Evolutionary conservation across 2,797 vertebrate species (phyloP).

Genomic region (Sebastes alutus): DNA sequence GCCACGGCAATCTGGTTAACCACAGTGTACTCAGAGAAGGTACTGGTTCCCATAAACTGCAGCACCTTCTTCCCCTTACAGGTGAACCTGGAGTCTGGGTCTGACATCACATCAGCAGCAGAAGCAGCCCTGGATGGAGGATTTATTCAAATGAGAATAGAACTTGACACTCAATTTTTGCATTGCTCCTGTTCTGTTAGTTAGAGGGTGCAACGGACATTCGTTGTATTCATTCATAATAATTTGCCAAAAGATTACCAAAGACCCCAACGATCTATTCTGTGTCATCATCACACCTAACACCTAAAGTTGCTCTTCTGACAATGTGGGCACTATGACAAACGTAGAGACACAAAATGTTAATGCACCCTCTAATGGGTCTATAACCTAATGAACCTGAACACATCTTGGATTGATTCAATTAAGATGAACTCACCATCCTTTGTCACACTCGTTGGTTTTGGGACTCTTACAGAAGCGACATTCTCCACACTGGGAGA

Average conservation of each 20-base stretch:
- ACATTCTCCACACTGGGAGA: slow-evolving; percentile 90
- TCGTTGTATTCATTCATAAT: not conserved
- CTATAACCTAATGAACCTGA: not conserved
- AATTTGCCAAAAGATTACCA: not conserved
- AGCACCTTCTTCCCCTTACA: slow-evolving; percentile 90
- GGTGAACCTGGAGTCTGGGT: slow-evolving; percentile 85
- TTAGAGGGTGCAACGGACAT: not conserved
- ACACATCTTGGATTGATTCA: not conserved
- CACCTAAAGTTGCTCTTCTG: not conserved
- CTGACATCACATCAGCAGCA: slow-evolving; percentile 79
- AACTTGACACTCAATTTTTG: not conserved
- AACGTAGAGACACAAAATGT: not conserved
- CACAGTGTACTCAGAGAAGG: slow-evolving; percentile 95
- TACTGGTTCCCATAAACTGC: slow-evolving; percentile 94
- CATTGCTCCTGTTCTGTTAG: not conserved
- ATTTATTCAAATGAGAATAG: not conserved
- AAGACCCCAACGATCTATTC: not conserved
- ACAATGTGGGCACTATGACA: not conserved
- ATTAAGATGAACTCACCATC: slow-evolving; percentile 83
- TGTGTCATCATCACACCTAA: not conserved
- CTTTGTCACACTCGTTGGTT: slow-evolving; percentile 91
- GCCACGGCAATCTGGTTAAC: slow-evolving; percentile 89
- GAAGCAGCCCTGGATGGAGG: slow-evolving; percentile 57
- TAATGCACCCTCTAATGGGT: not conserved
- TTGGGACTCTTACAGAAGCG: slow-evolving; percentile 92